Conservation (phyloP, 2,113 vertebrate species). For the Oncorhynchus tshawytscha region DNA sequence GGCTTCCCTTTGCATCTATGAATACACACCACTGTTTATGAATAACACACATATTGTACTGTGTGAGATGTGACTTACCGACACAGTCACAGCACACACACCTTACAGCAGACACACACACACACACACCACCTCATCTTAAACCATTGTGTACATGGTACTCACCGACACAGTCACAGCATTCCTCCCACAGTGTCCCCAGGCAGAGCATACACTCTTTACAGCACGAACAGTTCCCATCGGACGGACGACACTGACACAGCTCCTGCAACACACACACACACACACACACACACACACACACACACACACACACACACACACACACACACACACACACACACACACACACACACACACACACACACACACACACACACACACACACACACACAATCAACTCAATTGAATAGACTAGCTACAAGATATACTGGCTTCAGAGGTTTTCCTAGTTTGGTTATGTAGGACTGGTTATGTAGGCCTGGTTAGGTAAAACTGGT, state of each 20-base stretch:
- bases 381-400: not conserved
- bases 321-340: not conserved
- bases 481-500: no score
- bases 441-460: no score
- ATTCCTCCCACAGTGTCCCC: slow-evolving; percentile 96
- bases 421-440: no score
- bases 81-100: no score
- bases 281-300: not conserved
- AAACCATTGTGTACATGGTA: slow-evolving; percentile 1
- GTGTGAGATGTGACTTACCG: no score
- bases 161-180: slow-evolving; percentile 98
- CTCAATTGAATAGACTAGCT: no score
- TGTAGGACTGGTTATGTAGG: no score
- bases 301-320: not conserved
- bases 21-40: no score
- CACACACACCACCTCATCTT: not conserved
- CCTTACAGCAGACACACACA: not conserved
- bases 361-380: not conserved
- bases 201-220: slow-evolving; percentile 98
- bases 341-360: not conserved
- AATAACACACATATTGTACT: no score
- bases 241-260: slow-evolving; percentile 93
- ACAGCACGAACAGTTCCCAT: slow-evolving; percentile 97
- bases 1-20: no score
- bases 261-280: slow-evolving; percentile 78